Evolutionary conservation across 92 coral and sea anemone genomes (phyloP).

Genomic region (Isaurus tuberculatus): DNA sequence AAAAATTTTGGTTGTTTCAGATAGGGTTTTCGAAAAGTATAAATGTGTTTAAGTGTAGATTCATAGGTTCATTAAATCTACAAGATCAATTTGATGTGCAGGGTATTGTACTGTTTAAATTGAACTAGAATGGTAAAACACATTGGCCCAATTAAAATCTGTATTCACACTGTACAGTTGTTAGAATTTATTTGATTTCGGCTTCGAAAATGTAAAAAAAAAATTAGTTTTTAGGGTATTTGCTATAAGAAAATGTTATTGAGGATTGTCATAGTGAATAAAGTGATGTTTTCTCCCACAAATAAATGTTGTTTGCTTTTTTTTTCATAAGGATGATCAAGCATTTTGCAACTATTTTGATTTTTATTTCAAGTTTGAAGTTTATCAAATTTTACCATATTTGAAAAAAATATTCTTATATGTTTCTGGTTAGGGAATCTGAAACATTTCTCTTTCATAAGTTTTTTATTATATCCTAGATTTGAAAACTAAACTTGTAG

Average conservation of each 20-base stretch:
- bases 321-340: too few species aligned
- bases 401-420: not conserved
- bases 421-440: too few species aligned
- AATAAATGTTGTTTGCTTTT: conserved; percentile 3
- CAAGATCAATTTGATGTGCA: too few species aligned
- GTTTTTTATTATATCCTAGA: not conserved
- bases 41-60: too few species aligned
- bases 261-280: not conserved
- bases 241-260: not conserved
- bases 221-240: not conserved
- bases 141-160: not conserved
- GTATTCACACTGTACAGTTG: not conserved
- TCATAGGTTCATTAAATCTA: too few species aligned
- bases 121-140: not conserved
- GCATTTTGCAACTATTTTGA: not conserved
- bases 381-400: not conserved
- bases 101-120: too few species aligned
- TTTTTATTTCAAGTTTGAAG: not conserved
- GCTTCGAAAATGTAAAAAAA: not conserved
- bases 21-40: too few species aligned
- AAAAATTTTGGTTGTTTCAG: too few species aligned
- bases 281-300: not conserved
- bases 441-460: not conserved
- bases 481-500: not conserved
- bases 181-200: not conserved